A percentile compares a stretch with the other conserved stretches of the same genome.
Conservation (phyloP, 2,797 vertebrate genomes). For the Poeciliopsis presidionis region DNA sequence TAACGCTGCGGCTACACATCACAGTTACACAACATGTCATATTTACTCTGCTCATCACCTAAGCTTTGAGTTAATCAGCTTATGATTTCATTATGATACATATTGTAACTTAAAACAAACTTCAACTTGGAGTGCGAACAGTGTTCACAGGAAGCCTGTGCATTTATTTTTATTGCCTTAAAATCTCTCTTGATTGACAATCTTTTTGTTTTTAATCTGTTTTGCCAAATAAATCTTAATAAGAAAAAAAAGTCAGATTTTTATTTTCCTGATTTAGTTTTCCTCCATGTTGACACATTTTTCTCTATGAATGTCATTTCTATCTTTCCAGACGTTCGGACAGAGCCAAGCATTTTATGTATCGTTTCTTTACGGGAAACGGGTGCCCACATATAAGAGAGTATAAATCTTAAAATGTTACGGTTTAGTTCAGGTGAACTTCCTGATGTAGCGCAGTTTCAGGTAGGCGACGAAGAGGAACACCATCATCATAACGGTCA, state of each 20-base stretch:
- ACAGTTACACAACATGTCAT: conserved; percentile 57
- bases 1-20: background rate
- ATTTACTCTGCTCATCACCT: conserved; percentile 63
- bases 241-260: conserved; percentile 31
- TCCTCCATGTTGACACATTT: background rate
- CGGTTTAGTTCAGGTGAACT: conserved; percentile 78
- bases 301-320: background rate
- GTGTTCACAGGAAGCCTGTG: conserved; percentile 88
- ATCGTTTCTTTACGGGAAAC: background rate
- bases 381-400: too few species aligned
- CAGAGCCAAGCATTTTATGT: background rate
- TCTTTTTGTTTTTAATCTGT: conserved; percentile 50
- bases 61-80: conserved; percentile 65
- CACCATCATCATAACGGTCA: conserved; percentile 82
- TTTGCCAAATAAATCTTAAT: conserved; percentile 64
- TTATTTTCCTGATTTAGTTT: background rate
- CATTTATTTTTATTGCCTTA: conserved; percentile 65
- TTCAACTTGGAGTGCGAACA: conserved; percentile 96
- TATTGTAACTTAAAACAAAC: conserved; percentile 93
- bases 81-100: conserved; percentile 78
- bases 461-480: conserved; percentile 88
- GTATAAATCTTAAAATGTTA: background rate
- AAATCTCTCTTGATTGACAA: conserved; percentile 37
- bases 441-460: conserved; percentile 88
- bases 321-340: background rate